Percentiles rank a stretch among this genome's conserved stretches.
Evolutionary conservation across 2,888 invertebrate genomes (phyloP).

Genomic region (Caradrina kadenii): DNA sequence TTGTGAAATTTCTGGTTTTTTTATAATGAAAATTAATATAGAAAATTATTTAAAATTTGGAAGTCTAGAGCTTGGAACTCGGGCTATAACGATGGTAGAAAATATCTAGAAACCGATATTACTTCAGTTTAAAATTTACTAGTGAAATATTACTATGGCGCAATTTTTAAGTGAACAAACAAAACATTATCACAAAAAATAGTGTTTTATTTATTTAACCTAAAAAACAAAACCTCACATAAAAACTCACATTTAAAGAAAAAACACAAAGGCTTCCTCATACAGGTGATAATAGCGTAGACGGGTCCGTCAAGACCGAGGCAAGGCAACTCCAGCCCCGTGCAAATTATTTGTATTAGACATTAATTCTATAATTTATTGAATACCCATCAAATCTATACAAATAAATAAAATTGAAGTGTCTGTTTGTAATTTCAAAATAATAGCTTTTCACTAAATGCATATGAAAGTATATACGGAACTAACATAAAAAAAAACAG

Average conservation of each 20-base stretch:
- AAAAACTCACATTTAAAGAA: not conserved
- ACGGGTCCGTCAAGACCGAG: too few relatives aligned
- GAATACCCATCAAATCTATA: too few relatives aligned
- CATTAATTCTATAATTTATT: too few relatives aligned
- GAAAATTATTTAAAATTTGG: constrained; percentile 20
- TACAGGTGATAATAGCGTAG: too few relatives aligned
- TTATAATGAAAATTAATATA: constrained; percentile 10
- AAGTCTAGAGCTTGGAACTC: constrained; percentile 26
- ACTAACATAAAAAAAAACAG: too few relatives aligned
- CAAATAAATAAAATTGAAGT: too few relatives aligned
- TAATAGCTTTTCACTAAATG: too few relatives aligned
- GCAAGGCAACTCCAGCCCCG: too few relatives aligned
- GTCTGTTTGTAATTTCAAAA: too few relatives aligned
- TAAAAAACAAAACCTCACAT: not conserved
- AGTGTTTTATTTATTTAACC: constrained; percentile 55
- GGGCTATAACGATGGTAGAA: constrained; percentile 10
- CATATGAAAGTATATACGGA: too few relatives aligned
- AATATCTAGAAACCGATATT: constrained; percentile 17
- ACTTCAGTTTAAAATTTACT: constrained; percentile 38
- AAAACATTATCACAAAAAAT: constrained; percentile 58
- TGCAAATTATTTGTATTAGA: too few relatives aligned
- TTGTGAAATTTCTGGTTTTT: constrained; percentile 50
- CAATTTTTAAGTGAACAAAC: constrained; percentile 63
- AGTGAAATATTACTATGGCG: constrained; percentile 46
- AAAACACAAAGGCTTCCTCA: too few relatives aligned